Base-by-base conservation (phyloP, 2,113 vertebrate species). In the Balaeniceps rex region DNA sequence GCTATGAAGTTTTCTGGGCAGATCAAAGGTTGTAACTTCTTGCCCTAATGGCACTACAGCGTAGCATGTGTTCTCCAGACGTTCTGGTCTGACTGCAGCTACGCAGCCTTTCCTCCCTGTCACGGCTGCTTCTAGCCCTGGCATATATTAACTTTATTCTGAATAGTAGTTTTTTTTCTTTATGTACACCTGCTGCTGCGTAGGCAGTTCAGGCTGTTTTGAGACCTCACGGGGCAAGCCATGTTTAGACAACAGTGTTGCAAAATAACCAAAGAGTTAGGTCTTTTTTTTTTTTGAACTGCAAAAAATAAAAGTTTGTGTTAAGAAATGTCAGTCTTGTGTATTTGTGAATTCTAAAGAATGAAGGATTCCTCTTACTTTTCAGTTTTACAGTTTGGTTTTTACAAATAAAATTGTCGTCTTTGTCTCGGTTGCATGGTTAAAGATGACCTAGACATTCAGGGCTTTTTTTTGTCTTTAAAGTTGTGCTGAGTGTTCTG, bases 1-100 rank as follows among this genome's bases (percentile, higher is more conserved):
- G 34, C 22, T 5, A 1, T 7, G 46, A 28, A 13, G 22, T 6
- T 34, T 49, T 23, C 7, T 24, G 29, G 34, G 13, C 42, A n/a
- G 33, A 1, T 11, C 2, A 1, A 24, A 25, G 36, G 49, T 29
- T 10, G 0, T 11, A 17, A 16, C 8, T 22, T 11, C 25, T 12
- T 11, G 7, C 54, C 44, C 40, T 24, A 15, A 10, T 10, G 66
- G 31, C 34, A 0, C 60, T 3, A 1, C 5, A 1, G 38, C 2
- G 2, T 5, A 38, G 64, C 34, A 4, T 3, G 33, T 5, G 44
- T 34, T 83, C 74, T 77, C 54, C 68, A 8, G 68, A 2, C 23
- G 2, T 8, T 19, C 66, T 2, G 33, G 42, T 40, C 58, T 1
- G 0, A 1, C 42, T 14, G 88, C 38, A 8, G 16, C 55, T 3